Evolutionary conservation across 2,113 vertebrate species (phyloP).

Genomic region (Stegostoma tigrinum): DNA sequence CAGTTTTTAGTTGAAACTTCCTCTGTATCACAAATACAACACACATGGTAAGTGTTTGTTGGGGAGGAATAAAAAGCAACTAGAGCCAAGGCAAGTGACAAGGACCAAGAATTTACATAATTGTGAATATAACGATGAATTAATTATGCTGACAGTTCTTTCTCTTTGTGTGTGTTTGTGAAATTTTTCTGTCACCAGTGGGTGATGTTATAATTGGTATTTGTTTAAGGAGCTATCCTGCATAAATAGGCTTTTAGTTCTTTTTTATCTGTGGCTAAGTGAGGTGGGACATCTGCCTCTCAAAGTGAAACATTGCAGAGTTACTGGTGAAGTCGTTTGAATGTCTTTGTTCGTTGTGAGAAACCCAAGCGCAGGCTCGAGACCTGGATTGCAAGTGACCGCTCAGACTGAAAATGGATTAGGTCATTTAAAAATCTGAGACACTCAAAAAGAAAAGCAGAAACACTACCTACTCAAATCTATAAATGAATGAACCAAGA

Average conservation of each 20-base stretch:
- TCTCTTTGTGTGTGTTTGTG: background rate
- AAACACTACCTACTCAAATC: background rate
- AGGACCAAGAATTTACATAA: constrained; percentile 26
- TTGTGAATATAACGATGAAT: constrained; percentile 21
- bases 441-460: background rate
- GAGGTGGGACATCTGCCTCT: background rate
- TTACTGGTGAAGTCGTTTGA: background rate
- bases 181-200: background rate
- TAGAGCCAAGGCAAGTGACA: background rate
- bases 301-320: background rate
- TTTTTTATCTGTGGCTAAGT: background rate
- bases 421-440: background rate
- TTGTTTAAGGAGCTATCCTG: background rate
- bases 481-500: background rate
- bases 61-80: background rate
- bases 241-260: background rate
- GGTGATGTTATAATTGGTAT: constrained; percentile 23
- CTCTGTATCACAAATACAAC: background rate
- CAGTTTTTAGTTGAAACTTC: background rate
- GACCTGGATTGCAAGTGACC: background rate
- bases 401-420: background rate
- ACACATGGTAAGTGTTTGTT: background rate
- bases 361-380: background rate
- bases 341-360: background rate
- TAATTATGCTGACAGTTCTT: constrained; percentile 23